Evolutionary conservation across 1,140 invertebrate species (phyloP).

Genomic region (Aphaenogaster ashmeadi): DNA sequence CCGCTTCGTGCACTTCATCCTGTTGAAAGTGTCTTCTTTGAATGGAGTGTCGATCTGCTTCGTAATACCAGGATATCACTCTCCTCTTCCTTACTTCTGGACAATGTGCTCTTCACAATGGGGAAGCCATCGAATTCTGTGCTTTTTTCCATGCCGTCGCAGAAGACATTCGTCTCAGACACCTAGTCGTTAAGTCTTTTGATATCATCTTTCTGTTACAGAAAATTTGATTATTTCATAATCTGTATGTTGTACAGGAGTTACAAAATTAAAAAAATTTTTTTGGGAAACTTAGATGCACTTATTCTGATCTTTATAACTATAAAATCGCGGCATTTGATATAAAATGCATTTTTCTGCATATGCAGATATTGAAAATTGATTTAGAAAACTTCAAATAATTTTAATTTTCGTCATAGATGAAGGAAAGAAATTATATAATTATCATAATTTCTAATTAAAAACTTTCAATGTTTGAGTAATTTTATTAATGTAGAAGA

Average conservation of each 20-base stretch:
- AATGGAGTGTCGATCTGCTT: conserved; percentile 43
- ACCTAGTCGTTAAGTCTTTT: background rate
- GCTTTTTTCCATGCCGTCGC: background rate
- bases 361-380: background rate
- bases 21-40: conserved; percentile 38
- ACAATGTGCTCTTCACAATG: conserved; percentile 40
- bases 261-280: background rate
- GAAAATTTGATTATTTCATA: conserved; percentile 6
- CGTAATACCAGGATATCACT: conserved; percentile 34
- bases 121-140: background rate
- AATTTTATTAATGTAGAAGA: background rate
- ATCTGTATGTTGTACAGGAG: too few relatives aligned
- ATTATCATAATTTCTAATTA: background rate
- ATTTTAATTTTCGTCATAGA: background rate
- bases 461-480: background rate
- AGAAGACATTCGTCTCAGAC: conserved; percentile 15
- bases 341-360: background rate
- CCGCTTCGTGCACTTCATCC: conserved; percentile 25
- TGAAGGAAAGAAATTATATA: background rate
- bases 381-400: background rate
- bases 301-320: background rate
- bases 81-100: conserved; percentile 14
- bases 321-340: background rate
- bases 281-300: background rate
- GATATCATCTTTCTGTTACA: background rate